Percentiles rank a stretch among this genome's conserved stretches.
These are phyloP conservation scores for Diplodus sargus DNA, from an alignment of 2,797 vertebrate species.

Conservation along the genomic window DNA sequence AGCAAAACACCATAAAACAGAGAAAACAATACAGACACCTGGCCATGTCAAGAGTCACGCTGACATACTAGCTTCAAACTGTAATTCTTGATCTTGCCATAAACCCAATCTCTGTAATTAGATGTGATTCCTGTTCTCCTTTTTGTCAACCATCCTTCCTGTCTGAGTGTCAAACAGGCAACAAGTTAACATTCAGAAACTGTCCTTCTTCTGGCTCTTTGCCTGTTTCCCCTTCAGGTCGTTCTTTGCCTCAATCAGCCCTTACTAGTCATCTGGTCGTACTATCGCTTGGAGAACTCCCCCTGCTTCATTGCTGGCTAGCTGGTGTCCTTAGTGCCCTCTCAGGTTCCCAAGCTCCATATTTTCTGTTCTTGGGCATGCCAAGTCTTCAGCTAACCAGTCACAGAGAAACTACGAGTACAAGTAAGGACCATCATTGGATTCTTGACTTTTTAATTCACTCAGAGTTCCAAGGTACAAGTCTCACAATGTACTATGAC, in stretches of 20 bases:
- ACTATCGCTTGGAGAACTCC: neutral
- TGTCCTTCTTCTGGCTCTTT: neutral
- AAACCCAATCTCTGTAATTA: neutral
- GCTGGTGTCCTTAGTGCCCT: neutral
- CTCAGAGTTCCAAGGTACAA: neutral
- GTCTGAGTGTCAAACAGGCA: neutral
- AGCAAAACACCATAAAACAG: too few species aligned
- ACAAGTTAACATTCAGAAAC: neutral
- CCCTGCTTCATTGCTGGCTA: neutral
- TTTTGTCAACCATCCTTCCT: neutral
- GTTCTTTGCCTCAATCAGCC: neutral
- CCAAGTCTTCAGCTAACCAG: neutral
- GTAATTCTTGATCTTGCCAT: neutral
- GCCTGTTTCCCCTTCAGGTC: neutral
- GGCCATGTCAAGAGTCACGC: too few species aligned
- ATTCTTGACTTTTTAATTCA: neutral
- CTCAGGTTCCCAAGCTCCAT: neutral
- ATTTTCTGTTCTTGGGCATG: slow-evolving; percentile 6
- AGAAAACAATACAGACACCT: too few species aligned
- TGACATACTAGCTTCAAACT: too few species aligned
- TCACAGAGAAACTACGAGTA: neutral
- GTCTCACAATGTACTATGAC: neutral
- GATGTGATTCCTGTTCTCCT: neutral
- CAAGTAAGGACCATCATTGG: too few species aligned
- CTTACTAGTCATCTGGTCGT: too few species aligned